These are phyloP conservation scores for Oppia nitens DNA, from an alignment of 1,140 invertebrate species.

Conservation along the genomic window DNA sequence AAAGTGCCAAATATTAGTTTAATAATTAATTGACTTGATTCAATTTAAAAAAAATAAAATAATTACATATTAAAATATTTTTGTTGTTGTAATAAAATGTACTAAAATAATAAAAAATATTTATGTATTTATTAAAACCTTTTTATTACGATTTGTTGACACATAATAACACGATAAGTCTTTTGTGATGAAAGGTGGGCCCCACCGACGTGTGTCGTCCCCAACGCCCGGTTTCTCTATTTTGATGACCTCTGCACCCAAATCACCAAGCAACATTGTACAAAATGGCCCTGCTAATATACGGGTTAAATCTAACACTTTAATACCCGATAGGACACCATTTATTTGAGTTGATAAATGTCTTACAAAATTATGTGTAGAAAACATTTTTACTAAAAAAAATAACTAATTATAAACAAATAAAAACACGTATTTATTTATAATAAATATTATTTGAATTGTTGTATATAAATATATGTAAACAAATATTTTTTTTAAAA, in stretches of 20 bases:
- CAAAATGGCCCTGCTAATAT: slow-evolving; percentile 73
- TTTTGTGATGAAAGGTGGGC: slow-evolving; percentile 60
- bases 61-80: no score
- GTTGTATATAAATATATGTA: no score
- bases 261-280: slow-evolving; percentile 79
- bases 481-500: no score
- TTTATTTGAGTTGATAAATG: not conserved
- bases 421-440: no score
- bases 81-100: no score
- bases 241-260: slow-evolving; percentile 88
- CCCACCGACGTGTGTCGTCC: slow-evolving; percentile 81
- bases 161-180: slow-evolving; percentile 69
- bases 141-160: slow-evolving; percentile 83
- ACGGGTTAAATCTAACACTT: slow-evolving; percentile 62
- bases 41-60: no score
- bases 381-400: not conserved
- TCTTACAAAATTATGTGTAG: not conserved
- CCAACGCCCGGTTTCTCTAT: slow-evolving; percentile 45
- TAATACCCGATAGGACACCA: slow-evolving; percentile 40
- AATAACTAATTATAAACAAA: no score
- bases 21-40: no score
- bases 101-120: no score
- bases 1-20: no score
- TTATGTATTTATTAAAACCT: no score
- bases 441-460: no score